A percentile compares a stretch with the other conserved stretches of the same genome.
These are phyloP conservation scores for Halcyon chelicuti DNA, from an alignment of 2,797 vertebrate species.

Conservation along the genomic window DNA sequence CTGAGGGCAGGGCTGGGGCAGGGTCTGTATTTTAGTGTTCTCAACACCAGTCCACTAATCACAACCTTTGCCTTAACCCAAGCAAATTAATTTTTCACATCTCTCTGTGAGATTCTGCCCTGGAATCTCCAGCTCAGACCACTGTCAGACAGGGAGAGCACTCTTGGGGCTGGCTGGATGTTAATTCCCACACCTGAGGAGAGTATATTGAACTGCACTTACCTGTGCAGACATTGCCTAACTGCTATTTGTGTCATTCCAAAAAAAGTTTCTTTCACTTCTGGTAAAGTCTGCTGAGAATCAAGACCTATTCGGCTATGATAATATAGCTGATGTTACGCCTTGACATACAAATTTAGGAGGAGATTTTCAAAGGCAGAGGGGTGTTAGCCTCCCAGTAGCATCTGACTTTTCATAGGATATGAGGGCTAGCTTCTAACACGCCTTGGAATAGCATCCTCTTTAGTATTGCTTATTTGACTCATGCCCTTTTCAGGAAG, in stretches of 20 bases:
- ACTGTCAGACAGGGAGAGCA: fast-evolving
- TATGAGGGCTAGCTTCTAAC: not conserved
- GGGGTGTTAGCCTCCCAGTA: not conserved
- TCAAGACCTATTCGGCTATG: not conserved
- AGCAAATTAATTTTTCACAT: not conserved
- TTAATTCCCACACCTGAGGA: not conserved
- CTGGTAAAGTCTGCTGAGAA: not conserved
- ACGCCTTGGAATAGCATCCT: not conserved
- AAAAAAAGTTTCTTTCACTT: not conserved
- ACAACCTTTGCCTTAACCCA: not conserved
- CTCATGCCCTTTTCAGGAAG: not conserved
- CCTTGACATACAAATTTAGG: not conserved
- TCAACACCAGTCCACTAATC: not conserved
- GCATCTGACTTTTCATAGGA: not conserved
- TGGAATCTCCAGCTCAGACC: not conserved
- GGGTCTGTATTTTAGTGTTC: not conserved
- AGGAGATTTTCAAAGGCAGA: not conserved
- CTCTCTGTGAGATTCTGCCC: fast-evolving
- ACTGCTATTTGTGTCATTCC: fast-evolving
- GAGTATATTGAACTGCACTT: not conserved
- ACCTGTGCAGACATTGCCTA: not conserved
- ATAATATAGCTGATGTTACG: not conserved
- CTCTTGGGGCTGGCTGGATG: not conserved
- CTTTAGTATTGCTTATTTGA: not conserved
- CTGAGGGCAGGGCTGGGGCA: not conserved